A percentile compares a stretch with the other conserved stretches of the same genome.
Evolutionary conservation across 2,113 vertebrate genomes (phyloP).

Genomic region (Halcyon senegalensis): DNA sequence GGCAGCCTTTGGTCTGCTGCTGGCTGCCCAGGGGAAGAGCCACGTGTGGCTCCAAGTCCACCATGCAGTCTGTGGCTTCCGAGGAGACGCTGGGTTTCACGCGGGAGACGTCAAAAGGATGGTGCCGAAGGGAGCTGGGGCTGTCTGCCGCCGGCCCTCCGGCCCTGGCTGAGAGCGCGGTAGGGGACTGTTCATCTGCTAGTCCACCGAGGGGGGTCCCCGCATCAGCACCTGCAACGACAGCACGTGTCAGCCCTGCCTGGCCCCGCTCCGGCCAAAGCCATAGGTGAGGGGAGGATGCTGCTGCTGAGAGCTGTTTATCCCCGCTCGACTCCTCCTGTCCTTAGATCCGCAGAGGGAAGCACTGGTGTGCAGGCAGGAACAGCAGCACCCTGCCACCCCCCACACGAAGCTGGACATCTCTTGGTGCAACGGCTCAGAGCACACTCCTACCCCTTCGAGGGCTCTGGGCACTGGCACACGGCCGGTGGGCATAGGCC

Average conservation of each 20-base stretch:
- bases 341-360: background rate
- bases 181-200: background rate
- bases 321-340: background rate
- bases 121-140: background rate
- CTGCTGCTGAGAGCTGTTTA: background rate
- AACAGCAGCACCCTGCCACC: background rate
- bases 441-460: background rate
- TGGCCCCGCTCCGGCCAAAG: fast-evolving
- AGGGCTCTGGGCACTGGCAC: background rate
- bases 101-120: constrained; percentile 72
- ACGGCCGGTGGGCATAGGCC: background rate
- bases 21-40: constrained; percentile 33
- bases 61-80: constrained; percentile 77
- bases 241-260: background rate
- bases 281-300: background rate
- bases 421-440: background rate
- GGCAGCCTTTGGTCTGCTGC: constrained; percentile 65
- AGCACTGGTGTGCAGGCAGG: fast-evolving
- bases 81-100: constrained; percentile 80
- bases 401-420: background rate
- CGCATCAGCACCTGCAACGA: constrained; percentile 63
- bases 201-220: constrained; percentile 15
- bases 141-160: background rate
- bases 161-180: background rate
- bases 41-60: constrained; percentile 77